Base-by-base conservation (phyloP, 2,113 vertebrate species). In the Nymphicus hollandicus region DNA sequence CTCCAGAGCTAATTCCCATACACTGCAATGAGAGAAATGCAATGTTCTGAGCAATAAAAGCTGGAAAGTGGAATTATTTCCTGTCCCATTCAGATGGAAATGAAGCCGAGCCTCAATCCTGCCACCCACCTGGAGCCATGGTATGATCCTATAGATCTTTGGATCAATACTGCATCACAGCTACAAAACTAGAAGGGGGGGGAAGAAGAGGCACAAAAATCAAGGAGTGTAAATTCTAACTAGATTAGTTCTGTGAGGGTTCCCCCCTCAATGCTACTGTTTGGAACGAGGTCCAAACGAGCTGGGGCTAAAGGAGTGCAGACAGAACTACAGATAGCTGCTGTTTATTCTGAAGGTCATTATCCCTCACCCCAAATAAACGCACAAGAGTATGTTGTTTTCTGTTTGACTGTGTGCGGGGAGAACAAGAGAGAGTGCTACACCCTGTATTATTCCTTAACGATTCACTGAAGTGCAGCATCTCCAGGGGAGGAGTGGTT, bases 71-170 rank as follows among this genome's bases (percentile, higher is more conserved):
- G 95, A 95, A 95, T 97, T 94, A 93, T 95, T 96, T 97, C 96
- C 95, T 87, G 70, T 87, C 72, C 96, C 86, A 96, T 97, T 97
- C 97, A 96, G 92, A 97, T 97, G 80, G 97, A 97, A 97, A 97
- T 97, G 96, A 97, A 96, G 93, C 86, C 66, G 58, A 65, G 83
- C 72, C 53, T 93, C 95, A 91, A 55, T 95, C 89, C 94, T 89
- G 71, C 92, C 96, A 96, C 95, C 95, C 95, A 97, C 97, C 95
- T 96, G 95, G 94, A 96, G 95, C 90, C 77, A 74, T 91, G 61
- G 84, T 95, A 92, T 66, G 84, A 93, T 94, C 95, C 95, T 96
- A 96, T 97, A 96, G 97, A 97, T 97, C 97, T 97, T 91, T 69
- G 83, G 95, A 96, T 97, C 97, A 86, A 97, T 97, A 96, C 84